A percentile compares a stretch with the other conserved stretches of the same genome.
Evolutionary conservation across 2,888 invertebrate genomes (phyloP).

Genomic region (Lycaena phlaeas): DNA sequence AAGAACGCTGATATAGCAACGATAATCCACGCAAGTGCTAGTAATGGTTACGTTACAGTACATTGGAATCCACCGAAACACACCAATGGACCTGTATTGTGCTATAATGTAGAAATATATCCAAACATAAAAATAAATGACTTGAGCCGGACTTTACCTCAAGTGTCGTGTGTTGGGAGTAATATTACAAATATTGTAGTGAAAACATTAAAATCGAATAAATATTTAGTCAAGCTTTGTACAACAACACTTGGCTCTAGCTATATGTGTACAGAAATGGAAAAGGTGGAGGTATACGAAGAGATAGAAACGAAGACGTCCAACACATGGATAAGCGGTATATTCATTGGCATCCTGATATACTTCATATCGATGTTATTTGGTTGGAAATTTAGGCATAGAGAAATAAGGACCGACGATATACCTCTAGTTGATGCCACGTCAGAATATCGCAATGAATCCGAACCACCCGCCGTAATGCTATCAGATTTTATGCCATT

Average conservation of each 20-base stretch:
- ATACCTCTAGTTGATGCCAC: slow-evolving; percentile 38
- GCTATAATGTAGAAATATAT: slow-evolving; percentile 45
- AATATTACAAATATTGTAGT: slow-evolving; percentile 23
- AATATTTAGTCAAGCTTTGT: slow-evolving; percentile 33
- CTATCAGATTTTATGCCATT: slow-evolving; percentile 37
- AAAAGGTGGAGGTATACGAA: slow-evolving; percentile 16
- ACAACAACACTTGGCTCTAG: slow-evolving; percentile 31
- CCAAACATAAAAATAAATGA: slow-evolving; percentile 30
- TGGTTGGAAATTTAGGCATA: slow-evolving; percentile 28
- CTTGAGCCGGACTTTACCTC: slow-evolving; percentile 30
- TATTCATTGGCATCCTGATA: slow-evolving; percentile 36
- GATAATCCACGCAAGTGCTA: slow-evolving; percentile 25
- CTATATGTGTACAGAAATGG: slow-evolving; percentile 29
- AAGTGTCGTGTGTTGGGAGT: slow-evolving; percentile 38
- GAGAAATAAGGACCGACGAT: slow-evolving; percentile 26
- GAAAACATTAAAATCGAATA: slow-evolving; percentile 27
- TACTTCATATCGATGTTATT: slow-evolving; percentile 29
- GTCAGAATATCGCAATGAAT: slow-evolving; percentile 30
- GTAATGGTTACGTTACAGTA: slow-evolving; percentile 32
- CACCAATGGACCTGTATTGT: slow-evolving; percentile 50
- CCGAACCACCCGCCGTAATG: slow-evolving; percentile 39
- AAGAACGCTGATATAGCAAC: slow-evolving; percentile 38
- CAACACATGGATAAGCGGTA: slow-evolving; percentile 30
- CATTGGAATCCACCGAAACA: slow-evolving; percentile 44
- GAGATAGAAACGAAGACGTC: slow-evolving; percentile 22